phyloP scores from a whole-genome alignment of 1,140 invertebrate genomes.

The Drosophila sturtevanti region DNA sequence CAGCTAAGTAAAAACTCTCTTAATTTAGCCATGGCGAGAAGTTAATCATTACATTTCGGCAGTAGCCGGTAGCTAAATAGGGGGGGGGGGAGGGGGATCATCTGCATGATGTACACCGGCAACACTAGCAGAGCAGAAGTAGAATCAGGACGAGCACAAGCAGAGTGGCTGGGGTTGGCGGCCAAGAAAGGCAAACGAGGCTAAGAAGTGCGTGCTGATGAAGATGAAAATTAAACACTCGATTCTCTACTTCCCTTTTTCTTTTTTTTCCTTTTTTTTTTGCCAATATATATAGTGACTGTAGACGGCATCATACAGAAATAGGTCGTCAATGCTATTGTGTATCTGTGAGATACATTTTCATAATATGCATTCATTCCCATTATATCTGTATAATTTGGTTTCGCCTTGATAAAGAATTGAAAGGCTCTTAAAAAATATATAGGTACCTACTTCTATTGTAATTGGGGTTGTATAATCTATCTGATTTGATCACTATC shows the following conservation, averaged over 20 bases:
- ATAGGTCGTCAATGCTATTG: no score
- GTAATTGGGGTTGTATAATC: no score
- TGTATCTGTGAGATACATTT: no score
- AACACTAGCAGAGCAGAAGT: background rate
- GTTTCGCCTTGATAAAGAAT: no score
- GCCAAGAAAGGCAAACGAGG: background rate
- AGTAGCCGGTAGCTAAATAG: constrained; percentile 32
- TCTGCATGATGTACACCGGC: background rate
- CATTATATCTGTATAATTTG: no score
- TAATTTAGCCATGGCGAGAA: constrained; percentile 74
- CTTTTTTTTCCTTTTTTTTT: background rate
- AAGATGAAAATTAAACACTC: constrained; percentile 6
- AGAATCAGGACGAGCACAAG: background rate
- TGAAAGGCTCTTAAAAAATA: no score
- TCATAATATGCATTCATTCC: no score
- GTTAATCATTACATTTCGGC: constrained; percentile 77
- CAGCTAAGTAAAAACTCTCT: constrained; percentile 71
- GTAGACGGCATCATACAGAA: no score
- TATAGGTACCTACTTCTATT: no score
- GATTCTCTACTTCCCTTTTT: constrained; percentile 12
- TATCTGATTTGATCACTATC: no score
- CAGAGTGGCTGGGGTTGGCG: background rate
- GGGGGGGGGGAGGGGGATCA: no score
- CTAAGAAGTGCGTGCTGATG: constrained; percentile 6
- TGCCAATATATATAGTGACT: no score